These are phyloP conservation scores for Odontocolon sp. DNA, from an alignment of 2,888 invertebrate species.

Conservation along the genomic window DNA sequence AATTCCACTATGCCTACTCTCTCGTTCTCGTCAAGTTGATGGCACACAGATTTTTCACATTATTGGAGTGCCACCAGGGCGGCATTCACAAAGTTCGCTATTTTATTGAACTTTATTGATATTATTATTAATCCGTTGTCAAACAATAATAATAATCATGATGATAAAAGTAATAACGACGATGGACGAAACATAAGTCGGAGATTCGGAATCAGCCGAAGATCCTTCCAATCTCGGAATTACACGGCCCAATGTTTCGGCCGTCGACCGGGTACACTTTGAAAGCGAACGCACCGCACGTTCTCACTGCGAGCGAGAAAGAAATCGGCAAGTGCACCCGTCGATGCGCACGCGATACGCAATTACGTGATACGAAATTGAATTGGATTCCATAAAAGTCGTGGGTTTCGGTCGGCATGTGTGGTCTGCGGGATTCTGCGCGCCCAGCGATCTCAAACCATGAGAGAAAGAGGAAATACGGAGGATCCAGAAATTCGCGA, in stretches of 20 bases:
- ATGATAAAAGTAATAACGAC: conserved; percentile 38
- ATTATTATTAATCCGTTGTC: conserved; percentile 32
- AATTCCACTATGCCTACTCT: conserved; percentile 3
- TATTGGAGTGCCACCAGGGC: not conserved
- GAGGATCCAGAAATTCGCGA: conserved; percentile 46
- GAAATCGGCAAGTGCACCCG: conserved; percentile 38
- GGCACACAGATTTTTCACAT: conserved; percentile 20
- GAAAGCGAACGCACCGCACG: conserved; percentile 27
- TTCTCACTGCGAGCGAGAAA: not conserved
- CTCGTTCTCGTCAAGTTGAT: not conserved
- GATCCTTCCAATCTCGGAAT: conserved; percentile 51
- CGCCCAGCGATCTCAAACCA: conserved; percentile 21
- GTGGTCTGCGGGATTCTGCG: conserved; percentile 49
- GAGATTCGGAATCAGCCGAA: conserved; percentile 30
- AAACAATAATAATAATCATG: conserved; percentile 21
- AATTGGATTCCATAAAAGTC: conserved; percentile 62
- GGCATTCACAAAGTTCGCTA: not conserved
- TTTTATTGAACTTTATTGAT: conserved; percentile 36
- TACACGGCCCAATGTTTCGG: conserved; percentile 37
- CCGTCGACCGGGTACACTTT: conserved; percentile 2
- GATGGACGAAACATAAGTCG: conserved; percentile 26
- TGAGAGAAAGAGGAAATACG: conserved; percentile 31
- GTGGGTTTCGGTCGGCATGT: conserved; percentile 55
- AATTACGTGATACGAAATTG: conserved; percentile 63
- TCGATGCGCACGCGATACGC: conserved; percentile 59